Percentiles rank a stretch among this genome's conserved stretches.
Evolutionary conservation across 2,797 vertebrate species (phyloP).

Genomic region (Karalla daura): DNA sequence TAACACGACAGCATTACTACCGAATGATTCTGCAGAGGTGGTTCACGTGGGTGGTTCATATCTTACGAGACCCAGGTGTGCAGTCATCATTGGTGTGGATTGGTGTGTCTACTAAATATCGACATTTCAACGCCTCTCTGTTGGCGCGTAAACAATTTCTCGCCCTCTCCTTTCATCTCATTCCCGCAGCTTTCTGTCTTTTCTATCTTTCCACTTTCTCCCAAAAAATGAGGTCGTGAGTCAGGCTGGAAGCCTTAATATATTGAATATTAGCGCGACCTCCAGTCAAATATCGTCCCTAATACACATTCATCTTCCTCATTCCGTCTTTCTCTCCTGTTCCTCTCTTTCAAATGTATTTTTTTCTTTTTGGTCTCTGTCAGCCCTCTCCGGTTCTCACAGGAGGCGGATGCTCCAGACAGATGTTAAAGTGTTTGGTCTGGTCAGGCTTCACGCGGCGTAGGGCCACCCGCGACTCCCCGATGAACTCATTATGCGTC

Average conservation of each 20-base stretch:
- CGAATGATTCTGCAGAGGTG: neutral
- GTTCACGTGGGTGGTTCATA: neutral
- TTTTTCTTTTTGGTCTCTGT: neutral
- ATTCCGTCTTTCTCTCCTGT: neutral
- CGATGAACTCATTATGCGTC: conserved; percentile 95
- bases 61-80: conserved; percentile 19
- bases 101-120: conserved; percentile 4
- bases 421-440: conserved; percentile 92
- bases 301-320: conserved; percentile 10
- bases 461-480: conserved; percentile 90
- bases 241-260: conserved; percentile 25
- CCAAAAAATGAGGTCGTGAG: conserved; percentile 24
- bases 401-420: conserved; percentile 90
- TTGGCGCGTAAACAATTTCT: conserved; percentile 15
- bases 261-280: conserved; percentile 9
- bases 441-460: conserved; percentile 90
- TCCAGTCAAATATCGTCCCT: conserved; percentile 27
- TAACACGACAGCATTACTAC: neutral
- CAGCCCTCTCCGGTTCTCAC: conserved; percentile 70
- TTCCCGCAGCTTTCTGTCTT: neutral
- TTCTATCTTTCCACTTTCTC: neutral
- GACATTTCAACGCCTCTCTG: conserved; percentile 11
- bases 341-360: neutral
- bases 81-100: neutral
- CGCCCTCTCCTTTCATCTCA: neutral